Percentiles rank a stretch among this genome's conserved stretches.
Evolutionary conservation across 2,797 vertebrate species (phyloP).

Genomic region (Kryptolebias ocellatus): DNA sequence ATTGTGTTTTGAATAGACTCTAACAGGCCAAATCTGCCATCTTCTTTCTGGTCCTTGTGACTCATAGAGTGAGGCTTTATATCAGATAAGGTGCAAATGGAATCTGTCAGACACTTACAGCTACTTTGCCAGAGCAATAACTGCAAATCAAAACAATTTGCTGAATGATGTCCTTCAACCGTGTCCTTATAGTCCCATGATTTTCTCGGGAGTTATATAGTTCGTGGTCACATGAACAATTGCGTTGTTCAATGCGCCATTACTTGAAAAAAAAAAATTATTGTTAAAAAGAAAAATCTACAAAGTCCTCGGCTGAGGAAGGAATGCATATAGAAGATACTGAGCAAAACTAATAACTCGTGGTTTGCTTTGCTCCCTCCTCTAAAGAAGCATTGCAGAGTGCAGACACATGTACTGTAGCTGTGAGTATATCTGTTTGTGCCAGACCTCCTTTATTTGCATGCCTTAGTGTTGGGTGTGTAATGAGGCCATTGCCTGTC

Average conservation of each 20-base stretch:
- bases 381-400: constrained; percentile 8
- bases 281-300: constrained; percentile 46
- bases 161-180: constrained; percentile 60
- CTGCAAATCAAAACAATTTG: constrained; percentile 73
- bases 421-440: constrained; percentile 43
- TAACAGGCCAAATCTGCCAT: constrained; percentile 45
- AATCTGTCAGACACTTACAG: constrained; percentile 64
- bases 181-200: constrained; percentile 40
- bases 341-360: constrained; percentile 16
- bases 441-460: constrained; percentile 57
- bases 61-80: constrained; percentile 54
- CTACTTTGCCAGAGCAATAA: constrained; percentile 64
- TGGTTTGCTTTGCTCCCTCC: constrained; percentile 20
- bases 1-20: constrained; percentile 69
- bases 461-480: constrained; percentile 49
- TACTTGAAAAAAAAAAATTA: constrained; percentile 35
- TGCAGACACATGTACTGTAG: constrained; percentile 14
- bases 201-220: constrained; percentile 45
- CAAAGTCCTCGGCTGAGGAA: background rate
- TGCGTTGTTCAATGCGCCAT: constrained; percentile 17
- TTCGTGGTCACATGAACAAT: constrained; percentile 43
- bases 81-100: constrained; percentile 72
- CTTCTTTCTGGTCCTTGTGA: constrained; percentile 50
- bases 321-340: constrained; percentile 26
- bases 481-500: constrained; percentile 73